A percentile compares a stretch with the other conserved stretches of the same genome.
Evolutionary conservation across 2,113 vertebrate species (phyloP).

Genomic region (Corythornis vintsioides): DNA sequence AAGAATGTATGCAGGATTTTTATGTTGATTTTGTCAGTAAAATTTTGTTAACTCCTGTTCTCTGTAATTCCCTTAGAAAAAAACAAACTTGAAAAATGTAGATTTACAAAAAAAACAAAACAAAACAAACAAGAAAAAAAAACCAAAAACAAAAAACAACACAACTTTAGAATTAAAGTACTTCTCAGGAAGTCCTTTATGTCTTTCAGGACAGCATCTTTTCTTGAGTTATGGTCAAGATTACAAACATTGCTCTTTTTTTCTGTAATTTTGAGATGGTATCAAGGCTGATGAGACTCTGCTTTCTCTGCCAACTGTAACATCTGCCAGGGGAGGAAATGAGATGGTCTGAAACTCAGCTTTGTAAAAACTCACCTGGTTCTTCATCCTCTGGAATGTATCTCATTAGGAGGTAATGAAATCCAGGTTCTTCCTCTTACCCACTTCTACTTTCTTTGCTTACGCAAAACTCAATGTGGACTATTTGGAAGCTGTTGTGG

Average conservation of each 20-base stretch:
- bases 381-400: neutral
- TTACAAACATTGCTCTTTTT: neutral
- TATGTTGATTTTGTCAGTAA: neutral
- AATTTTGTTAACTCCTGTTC: neutral
- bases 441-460: neutral
- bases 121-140: too few relatives aligned
- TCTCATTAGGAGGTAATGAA: neutral
- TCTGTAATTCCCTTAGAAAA: neutral
- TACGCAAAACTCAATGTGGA: neutral
- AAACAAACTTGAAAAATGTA: neutral
- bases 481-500: neutral
- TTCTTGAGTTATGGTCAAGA: neutral
- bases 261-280: neutral
- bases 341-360: neutral
- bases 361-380: neutral
- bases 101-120: too few relatives aligned
- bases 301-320: neutral
- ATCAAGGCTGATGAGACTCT: neutral
- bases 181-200: neutral
- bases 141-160: too few relatives aligned
- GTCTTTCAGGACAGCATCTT: neutral
- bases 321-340: neutral
- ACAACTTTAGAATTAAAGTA: neutral
- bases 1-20: neutral
- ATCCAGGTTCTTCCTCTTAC: neutral